Evolutionary conservation across 2,888 invertebrate species (phyloP).

Genomic region (Loripinus fragilis): DNA sequence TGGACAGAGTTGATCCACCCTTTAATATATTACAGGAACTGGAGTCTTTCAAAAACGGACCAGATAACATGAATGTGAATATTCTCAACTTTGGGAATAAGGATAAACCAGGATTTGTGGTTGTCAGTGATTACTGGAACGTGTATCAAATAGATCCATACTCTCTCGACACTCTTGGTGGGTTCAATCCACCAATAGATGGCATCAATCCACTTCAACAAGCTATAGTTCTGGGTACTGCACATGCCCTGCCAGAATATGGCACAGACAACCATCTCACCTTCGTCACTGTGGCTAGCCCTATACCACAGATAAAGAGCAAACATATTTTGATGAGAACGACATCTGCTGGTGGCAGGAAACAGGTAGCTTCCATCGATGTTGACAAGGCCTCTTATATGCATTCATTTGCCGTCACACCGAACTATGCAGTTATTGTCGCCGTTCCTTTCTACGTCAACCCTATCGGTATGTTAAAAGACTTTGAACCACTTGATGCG

Average conservation of each 20-base stretch:
- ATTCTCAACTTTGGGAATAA: slow-evolving; percentile 59
- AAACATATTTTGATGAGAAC: slow-evolving; percentile 68
- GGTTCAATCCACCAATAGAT: slow-evolving; percentile 55
- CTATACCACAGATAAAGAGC: slow-evolving; percentile 60
- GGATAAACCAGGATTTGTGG: slow-evolving; percentile 54
- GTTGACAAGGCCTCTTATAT: slow-evolving; percentile 74
- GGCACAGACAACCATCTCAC: slow-evolving; percentile 68
- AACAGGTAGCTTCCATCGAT: slow-evolving; percentile 68
- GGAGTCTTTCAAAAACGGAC: slow-evolving; percentile 64
- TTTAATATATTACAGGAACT: slow-evolving; percentile 60
- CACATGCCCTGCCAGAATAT: slow-evolving; percentile 76
- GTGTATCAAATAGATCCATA: slow-evolving; percentile 69
- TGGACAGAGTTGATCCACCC: slow-evolving; percentile 69
- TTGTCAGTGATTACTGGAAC: slow-evolving; percentile 78
- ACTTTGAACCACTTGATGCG: slow-evolving; percentile 64
- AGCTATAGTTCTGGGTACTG: slow-evolving; percentile 64
- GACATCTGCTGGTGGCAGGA: slow-evolving; percentile 62
- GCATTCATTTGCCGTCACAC: slow-evolving; percentile 78
- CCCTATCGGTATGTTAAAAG: slow-evolving; percentile 64
- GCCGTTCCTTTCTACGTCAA: slow-evolving; percentile 74
- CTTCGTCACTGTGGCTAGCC: slow-evolving; percentile 66
- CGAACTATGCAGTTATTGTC: slow-evolving; percentile 73
- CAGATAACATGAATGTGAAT: slow-evolving; percentile 80
- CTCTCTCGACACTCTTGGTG: slow-evolving; percentile 61
- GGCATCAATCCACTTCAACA: slow-evolving; percentile 15